Base-by-base conservation (phyloP, 2,888 invertebrate species). In the Cataglyphis altisquamis region DNA sequence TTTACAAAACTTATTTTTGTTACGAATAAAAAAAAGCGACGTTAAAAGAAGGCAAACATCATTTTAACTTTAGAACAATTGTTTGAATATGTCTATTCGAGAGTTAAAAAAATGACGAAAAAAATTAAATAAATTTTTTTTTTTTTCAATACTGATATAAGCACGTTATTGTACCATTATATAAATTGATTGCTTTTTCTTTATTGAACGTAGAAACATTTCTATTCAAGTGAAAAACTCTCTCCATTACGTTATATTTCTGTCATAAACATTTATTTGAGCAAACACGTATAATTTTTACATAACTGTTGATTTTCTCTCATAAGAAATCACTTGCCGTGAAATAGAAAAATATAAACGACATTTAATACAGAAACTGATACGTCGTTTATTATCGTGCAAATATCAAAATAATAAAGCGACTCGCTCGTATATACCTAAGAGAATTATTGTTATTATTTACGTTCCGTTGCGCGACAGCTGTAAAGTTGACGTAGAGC, bases 361-460 rank as follows among this genome's bases (percentile, higher is more conserved):
- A 70, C n/a, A 18, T 63, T 67, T 52, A 62, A 74, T 48, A 52
- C n/a, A 25, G 52, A 39, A 39, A 55, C 52, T 39, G 36, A 18
- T 29, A 66, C 29, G 41, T 36, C 63, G 21, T 74, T 81, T 81
- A 64, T 55, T 55, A 63, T 29, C 15, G n/a, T 39, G 60, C 63
- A 39, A 63, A 29, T 21, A 74, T 63, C 52, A 52, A 63, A 74
- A 52, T 63, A 73, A 68, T 78, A 78, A 80, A 62, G 12, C 18
- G 12, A 32, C 60, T 60, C 25, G 67, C 41, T 41, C 21, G 41
- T 9, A 41, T 36, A 15, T 32, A 45, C 12, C 10, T 18, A n/a
- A 8, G 41, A 57, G 57, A 78, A 68, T 68, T 57, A 78, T 78
- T 78, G 18, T 77, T 78, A 78, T 68, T 70, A 70, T 80, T 70